phyloP scores from a whole-genome alignment of 2,797 vertebrate species.

The Luscinia luscinia region DNA sequence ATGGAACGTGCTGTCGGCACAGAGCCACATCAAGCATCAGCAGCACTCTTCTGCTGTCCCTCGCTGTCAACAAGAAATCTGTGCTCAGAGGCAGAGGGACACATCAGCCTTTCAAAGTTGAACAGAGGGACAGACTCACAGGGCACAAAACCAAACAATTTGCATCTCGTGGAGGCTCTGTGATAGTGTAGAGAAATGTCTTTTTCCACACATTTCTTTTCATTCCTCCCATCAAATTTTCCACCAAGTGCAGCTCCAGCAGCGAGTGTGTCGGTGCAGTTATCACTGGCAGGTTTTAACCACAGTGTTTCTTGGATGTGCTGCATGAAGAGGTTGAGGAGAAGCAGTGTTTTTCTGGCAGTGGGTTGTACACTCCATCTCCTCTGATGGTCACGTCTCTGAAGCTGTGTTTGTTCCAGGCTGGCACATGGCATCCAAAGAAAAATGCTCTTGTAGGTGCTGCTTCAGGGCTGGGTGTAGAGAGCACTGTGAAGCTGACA shows the following conservation, averaged over 20 bases:
- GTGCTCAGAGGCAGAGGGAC: background rate
- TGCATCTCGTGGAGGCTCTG: background rate
- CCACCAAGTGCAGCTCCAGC: background rate
- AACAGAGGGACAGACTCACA: background rate
- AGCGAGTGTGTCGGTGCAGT: background rate
- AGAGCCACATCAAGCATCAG: background rate
- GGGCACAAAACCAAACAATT: background rate
- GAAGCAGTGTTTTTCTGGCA: background rate
- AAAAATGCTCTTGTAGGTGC: background rate
- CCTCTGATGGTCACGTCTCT: background rate
- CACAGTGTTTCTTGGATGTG: background rate
- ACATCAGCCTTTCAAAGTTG: constrained; percentile 33
- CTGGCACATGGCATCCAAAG: background rate
- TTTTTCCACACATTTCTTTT: background rate
- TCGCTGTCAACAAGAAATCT: constrained; percentile 40
- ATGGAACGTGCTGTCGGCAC: background rate
- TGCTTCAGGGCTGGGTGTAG: background rate
- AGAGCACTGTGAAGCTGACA: background rate
- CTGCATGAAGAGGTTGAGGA: background rate
- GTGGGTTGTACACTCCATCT: rapidly evolving
- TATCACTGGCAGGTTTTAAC: constrained; percentile 29
- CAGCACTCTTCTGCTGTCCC: background rate
- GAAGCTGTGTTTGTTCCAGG: background rate
- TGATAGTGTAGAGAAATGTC: background rate
- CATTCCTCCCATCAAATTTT: background rate